These are phyloP conservation scores for Drosophila orosa DNA, from an alignment of 1,140 invertebrate genomes.

Conservation along the genomic window DNA sequence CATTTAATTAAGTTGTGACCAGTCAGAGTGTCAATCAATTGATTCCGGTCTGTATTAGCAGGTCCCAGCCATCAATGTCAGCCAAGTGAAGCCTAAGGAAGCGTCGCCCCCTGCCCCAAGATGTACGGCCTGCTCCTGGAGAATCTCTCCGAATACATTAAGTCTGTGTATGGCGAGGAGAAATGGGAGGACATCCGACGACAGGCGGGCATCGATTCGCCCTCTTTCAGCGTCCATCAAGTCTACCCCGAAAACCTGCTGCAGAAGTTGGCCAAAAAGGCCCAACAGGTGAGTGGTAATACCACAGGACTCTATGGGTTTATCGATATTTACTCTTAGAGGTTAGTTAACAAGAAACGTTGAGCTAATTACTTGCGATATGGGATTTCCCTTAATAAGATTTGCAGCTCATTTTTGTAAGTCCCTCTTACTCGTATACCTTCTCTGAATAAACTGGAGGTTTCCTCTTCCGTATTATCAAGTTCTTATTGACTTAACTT, in stretches of 20 bases:
- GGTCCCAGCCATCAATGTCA: conserved; percentile 27
- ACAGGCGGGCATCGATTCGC: conserved; percentile 92
- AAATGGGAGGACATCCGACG: conserved; percentile 94
- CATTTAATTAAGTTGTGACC: conserved; percentile 9
- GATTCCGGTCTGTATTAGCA: conserved; percentile 27
- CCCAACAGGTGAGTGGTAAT: conserved; percentile 88
- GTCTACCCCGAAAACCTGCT: conserved; percentile 96
- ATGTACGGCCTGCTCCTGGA: conserved; percentile 98
- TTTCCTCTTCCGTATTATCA: too few relatives aligned
- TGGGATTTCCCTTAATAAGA: background rate
- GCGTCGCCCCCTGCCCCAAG: conserved; percentile 62
- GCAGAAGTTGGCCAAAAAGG: conserved; percentile 92
- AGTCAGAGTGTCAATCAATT: conserved; percentile 18
- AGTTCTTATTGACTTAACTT: too few relatives aligned
- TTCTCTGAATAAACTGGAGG: too few relatives aligned
- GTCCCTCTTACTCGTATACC: background rate
- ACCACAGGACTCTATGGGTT: background rate
- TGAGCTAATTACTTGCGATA: background rate
- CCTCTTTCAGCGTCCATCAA: conserved; percentile 95
- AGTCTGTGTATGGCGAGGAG: conserved; percentile 95
- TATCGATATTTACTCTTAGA: background rate
- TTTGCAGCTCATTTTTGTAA: background rate
- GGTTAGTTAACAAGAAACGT: background rate
- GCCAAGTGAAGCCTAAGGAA: conserved; percentile 25
- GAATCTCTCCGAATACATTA: conserved; percentile 95